Evolutionary conservation across 2,113 vertebrate species (phyloP).

Genomic region (Probosciger aterrimus): DNA sequence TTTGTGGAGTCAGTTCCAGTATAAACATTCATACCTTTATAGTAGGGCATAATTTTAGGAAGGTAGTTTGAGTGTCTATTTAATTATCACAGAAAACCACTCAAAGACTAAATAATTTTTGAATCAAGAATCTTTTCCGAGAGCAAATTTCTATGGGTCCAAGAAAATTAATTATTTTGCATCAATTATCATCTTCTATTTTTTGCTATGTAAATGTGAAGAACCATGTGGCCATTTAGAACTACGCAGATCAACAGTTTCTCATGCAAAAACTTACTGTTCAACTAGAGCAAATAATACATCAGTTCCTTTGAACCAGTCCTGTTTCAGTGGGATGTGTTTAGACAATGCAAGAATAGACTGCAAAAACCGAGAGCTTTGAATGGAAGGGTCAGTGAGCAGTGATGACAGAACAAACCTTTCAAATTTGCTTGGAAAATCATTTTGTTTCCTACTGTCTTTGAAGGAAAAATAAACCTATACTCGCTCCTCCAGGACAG

Average conservation of each 20-base stretch:
- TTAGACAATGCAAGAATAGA: not conserved
- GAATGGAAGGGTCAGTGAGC: not conserved
- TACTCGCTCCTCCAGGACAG: accelerated
- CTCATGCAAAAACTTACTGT: not conserved
- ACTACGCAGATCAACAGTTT: not conserved
- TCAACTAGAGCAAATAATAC: not conserved
- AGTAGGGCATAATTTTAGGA: not conserved
- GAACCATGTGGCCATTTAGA: not conserved
- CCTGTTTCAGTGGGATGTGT: not conserved
- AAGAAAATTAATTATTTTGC: not conserved
- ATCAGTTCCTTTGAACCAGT: not conserved
- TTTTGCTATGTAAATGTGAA: not conserved
- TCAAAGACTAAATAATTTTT: not conserved
- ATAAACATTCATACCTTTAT: not conserved
- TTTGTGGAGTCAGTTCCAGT: not conserved
- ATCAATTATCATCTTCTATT: not conserved
- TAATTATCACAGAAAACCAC: not conserved
- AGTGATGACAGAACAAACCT: not conserved
- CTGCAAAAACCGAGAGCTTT: not conserved
- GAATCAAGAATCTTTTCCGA: not conserved
- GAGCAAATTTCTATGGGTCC: not conserved
- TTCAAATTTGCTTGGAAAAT: not conserved
- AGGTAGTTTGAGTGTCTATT: not conserved
- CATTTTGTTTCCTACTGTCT: not conserved
- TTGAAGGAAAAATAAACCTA: not conserved